Evolutionary conservation across 2,797 vertebrate species (phyloP).

Genomic region (Scarus forsteni): DNA sequence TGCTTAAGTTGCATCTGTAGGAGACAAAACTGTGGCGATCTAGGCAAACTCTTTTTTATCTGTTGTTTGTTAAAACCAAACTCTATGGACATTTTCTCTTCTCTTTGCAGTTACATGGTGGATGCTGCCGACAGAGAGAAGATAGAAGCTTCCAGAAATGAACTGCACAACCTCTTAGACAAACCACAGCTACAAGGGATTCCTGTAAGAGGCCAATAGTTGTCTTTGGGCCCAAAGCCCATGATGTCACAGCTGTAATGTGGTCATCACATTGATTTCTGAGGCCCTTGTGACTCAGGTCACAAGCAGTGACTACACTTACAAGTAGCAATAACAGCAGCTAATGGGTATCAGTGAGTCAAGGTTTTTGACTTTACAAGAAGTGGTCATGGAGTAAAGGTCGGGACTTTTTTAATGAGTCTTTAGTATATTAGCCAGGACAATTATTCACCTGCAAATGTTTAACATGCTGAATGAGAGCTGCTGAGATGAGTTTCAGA

Average conservation of each 20-base stretch:
- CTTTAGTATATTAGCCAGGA: slow-evolving; percentile 9
- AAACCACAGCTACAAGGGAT: slow-evolving; percentile 99
- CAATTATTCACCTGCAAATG: slow-evolving; percentile 20
- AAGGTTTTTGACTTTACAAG: slow-evolving; percentile 23
- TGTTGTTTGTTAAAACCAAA: too few species aligned
- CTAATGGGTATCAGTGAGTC: slow-evolving; percentile 34
- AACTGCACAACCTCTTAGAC: slow-evolving; percentile 97
- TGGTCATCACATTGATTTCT: slow-evolving; percentile 18
- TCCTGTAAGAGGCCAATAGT: slow-evolving; percentile 86
- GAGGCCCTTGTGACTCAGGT: slow-evolving; percentile 3
- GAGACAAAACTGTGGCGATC: too few species aligned
- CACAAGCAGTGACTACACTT: slow-evolving; percentile 12
- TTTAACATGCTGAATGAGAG: slow-evolving; percentile 25
- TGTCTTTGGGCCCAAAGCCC: slow-evolving; percentile 7
- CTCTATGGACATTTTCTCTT: not conserved
- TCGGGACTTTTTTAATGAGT: slow-evolving; percentile 7
- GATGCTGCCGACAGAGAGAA: slow-evolving; percentile 97
- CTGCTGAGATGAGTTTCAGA: slow-evolving; percentile 11
- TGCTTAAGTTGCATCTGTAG: too few species aligned
- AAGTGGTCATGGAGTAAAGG: slow-evolving; percentile 26
- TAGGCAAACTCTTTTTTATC: too few species aligned
- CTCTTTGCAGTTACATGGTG: slow-evolving; percentile 93
- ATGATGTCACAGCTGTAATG: not conserved
- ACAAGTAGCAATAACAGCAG: slow-evolving; percentile 17
- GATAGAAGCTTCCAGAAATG: slow-evolving; percentile 97